phyloP scores from a whole-genome alignment of 2,797 vertebrate species.

The Sebastolobus alascanus region DNA sequence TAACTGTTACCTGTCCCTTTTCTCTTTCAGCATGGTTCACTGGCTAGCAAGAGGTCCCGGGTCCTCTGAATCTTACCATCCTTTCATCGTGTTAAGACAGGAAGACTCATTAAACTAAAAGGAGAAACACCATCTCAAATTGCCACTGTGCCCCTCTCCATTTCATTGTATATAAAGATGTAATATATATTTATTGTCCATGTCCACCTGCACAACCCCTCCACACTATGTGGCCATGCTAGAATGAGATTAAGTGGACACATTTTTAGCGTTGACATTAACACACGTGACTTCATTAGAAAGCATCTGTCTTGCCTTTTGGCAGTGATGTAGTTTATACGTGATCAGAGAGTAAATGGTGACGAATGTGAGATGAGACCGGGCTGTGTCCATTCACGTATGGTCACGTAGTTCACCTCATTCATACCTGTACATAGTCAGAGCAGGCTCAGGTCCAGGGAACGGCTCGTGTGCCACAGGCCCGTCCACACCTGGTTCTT shows the following conservation, averaged over 20 bases:
- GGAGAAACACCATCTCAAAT: conserved; percentile 30
- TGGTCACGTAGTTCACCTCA: conserved; percentile 42
- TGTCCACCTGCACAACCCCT: conserved; percentile 57
- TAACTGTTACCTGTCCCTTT: conserved; percentile 12
- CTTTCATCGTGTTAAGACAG: conserved; percentile 28
- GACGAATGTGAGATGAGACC: conserved; percentile 59
- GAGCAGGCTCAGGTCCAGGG: conserved; percentile 69
- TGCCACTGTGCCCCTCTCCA: conserved; percentile 72
- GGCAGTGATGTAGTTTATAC: conserved; percentile 57
- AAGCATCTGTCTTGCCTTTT: conserved; percentile 40
- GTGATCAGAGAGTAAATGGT: conserved; percentile 45
- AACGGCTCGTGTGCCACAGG: conserved; percentile 42
- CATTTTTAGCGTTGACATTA: conserved; percentile 55
- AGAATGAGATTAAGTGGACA: conserved; percentile 49
- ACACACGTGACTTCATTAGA: conserved; percentile 40
- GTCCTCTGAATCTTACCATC: conserved; percentile 85
- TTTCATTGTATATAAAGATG: conserved; percentile 80
- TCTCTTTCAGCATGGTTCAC: conserved; percentile 90
- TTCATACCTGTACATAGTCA: conserved; percentile 74
- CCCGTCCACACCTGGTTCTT: conserved; percentile 60
- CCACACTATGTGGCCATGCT: conserved; percentile 58
- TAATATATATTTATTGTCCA: conserved; percentile 77
- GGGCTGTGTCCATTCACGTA: conserved; percentile 49
- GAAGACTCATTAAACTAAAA: conserved; percentile 35
- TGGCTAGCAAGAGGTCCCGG: conserved; percentile 93